These are phyloP conservation scores for Thymelicus sylvestris DNA, from an alignment of 2,888 invertebrate genomes.

Conservation along the genomic window DNA sequence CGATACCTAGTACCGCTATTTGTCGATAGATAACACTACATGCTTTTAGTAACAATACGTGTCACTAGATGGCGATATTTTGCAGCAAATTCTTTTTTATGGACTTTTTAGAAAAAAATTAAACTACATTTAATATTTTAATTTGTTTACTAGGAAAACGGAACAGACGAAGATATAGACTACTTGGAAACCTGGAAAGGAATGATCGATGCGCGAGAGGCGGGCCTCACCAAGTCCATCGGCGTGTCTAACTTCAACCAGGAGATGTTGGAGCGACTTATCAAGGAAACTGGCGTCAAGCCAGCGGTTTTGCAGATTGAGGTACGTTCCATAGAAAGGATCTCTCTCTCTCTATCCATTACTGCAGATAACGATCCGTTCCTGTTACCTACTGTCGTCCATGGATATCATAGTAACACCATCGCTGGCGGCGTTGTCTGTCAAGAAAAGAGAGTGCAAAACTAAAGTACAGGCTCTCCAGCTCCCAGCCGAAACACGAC, in stretches of 20 bases:
- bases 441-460: no score
- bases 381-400: no score
- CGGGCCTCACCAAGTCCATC: conserved; percentile 87
- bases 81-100: not conserved
- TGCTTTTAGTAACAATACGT: not conserved
- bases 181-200: conserved; percentile 88
- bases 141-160: conserved; percentile 49
- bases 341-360: no score
- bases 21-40: not conserved
- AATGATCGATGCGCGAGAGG: conserved; percentile 86
- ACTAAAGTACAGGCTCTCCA: no score
- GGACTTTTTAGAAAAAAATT: no score
- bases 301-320: conserved; percentile 86
- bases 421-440: no score
- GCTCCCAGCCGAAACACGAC: no score
- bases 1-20: not conserved
- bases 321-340: conserved; percentile 46
- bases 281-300: conserved; percentile 69
- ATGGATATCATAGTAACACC: no score
- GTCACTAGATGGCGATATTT: not conserved
- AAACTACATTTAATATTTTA: no score
- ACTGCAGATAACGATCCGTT: no score
- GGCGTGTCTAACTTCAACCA: conserved; percentile 92
- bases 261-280: conserved; percentile 86
- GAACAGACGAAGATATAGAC: conserved; percentile 74